Evolutionary conservation across 92 coral and sea anemone genomes (phyloP), one percentile per base, ranked within the genome.

Genomic region (Phenganax stokvisi): DNA sequence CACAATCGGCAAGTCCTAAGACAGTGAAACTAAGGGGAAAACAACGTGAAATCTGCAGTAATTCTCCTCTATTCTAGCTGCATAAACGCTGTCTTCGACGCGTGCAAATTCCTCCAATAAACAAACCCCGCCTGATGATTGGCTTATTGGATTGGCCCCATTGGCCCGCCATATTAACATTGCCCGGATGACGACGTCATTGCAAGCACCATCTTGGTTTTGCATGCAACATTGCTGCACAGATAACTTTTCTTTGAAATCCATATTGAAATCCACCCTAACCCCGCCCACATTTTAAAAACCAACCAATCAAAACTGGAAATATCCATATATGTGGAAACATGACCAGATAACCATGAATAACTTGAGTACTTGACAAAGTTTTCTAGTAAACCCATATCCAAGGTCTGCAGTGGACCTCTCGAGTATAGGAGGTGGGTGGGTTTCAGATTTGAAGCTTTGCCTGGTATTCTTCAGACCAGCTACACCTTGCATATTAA

Each of bases 161-260:
- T 89, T 86, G 87, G 85, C 90, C 94, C 98, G 98, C 98, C 98
- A 92, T 92, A 83, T 92, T 94, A 92, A 81, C 88, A 51, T 81
- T 87, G 80, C 98, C 98, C 98, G 98, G 97, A 94, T 94, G 98
- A 17, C 89, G 92, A 88, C 90, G 96, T 86, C 96, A 85, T 51
- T 56, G 47, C 8, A 2, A 44, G 7, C 20, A 13, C 17, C 20
- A n/a, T 59, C n/a, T 15, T 15, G 1, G 28, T 61, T 28, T 61
- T 25, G 8, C 12, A 61, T 61, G 28, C 6, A 61, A 15, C n/a
- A 0, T 61, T 0, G 67, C 25, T 5, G 27, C 7, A 17, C 67
- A 17, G 13, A 7, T 28, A 8, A 61, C 25, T 12, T 13, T 61
- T 61, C 25, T 17, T 61, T 61, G 25, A 28, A 61, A 5, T 15